phyloP scores from a whole-genome alignment of 2,888 invertebrate genomes.

The Oscheius myriophilus region DNA sequence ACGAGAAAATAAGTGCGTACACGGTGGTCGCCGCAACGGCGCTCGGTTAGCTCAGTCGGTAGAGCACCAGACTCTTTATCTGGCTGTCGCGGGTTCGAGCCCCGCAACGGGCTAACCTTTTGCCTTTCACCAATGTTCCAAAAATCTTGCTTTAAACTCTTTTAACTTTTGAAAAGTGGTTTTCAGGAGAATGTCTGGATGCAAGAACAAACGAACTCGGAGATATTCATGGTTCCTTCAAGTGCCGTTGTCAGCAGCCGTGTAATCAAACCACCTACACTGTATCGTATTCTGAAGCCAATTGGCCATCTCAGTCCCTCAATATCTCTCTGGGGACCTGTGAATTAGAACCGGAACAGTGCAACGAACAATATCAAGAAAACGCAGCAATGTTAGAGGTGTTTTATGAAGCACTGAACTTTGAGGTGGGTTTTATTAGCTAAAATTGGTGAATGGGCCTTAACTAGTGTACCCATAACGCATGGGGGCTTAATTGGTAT shows the following conservation, averaged over 20 bases:
- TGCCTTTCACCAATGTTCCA: no score
- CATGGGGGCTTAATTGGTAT: no score
- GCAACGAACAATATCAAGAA: constrained; percentile 67
- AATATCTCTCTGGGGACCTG: constrained; percentile 63
- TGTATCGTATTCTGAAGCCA: constrained; percentile 65
- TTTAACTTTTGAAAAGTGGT: constrained; percentile 1
- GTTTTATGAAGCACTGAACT: constrained; percentile 68
- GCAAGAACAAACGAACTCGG: constrained; percentile 59
- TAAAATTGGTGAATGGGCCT: no score
- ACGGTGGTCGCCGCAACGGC: no score
- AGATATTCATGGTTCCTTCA: constrained; percentile 54
- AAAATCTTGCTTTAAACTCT: no score
- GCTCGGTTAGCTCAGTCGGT: constrained; percentile 69
- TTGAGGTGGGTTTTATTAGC: constrained; percentile 46
- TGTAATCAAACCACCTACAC: constrained; percentile 66
- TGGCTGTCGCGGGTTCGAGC: constrained; percentile 69
- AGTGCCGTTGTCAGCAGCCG: constrained; percentile 65
- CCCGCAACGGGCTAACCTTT: constrained; percentile 63
- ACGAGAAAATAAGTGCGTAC: no score
- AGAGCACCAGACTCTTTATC: constrained; percentile 70
- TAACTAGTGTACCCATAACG: no score
- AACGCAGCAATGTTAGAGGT: constrained; percentile 69
- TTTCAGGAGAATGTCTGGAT: constrained; percentile 65
- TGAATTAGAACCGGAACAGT: constrained; percentile 53
- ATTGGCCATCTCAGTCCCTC: constrained; percentile 66